phyloP scores from a whole-genome alignment of 2,888 invertebrate species.

The Aquatica leii region DNA sequence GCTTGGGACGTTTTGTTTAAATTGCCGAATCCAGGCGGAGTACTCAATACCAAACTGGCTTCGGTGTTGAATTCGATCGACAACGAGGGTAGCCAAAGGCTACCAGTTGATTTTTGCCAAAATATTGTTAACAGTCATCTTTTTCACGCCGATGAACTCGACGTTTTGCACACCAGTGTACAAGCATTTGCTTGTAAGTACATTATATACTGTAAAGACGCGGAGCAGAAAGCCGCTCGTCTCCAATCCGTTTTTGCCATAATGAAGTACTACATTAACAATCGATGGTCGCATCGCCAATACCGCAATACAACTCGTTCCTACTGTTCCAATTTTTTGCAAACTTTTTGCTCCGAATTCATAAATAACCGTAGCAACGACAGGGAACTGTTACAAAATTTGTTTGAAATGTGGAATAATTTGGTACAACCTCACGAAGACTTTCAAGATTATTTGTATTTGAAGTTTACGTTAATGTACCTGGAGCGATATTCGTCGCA shows the following conservation, averaged over 20 bases:
- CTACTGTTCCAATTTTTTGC: constrained; percentile 9
- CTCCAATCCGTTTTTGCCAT: not conserved
- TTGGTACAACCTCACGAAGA: constrained; percentile 9
- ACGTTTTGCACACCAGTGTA: constrained; percentile 1
- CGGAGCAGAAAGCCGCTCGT: not conserved
- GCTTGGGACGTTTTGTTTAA: constrained; percentile 12
- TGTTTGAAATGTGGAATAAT: constrained; percentile 15
- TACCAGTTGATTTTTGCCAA: constrained; percentile 10
- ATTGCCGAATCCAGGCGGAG: not conserved
- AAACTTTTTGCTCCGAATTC: constrained; percentile 18
- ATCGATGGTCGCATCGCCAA: not conserved
- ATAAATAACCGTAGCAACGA: not conserved
- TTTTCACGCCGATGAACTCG: not conserved
- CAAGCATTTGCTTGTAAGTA: constrained; percentile 18
- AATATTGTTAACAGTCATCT: constrained; percentile 14
- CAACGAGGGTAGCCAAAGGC: not conserved
- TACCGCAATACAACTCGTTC: not conserved
- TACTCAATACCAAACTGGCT: not conserved
- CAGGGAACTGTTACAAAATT: constrained; percentile 2
- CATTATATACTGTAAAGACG: constrained; percentile 14
- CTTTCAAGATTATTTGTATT: constrained; percentile 17
- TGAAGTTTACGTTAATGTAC: constrained; percentile 18
- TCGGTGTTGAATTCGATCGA: not conserved
- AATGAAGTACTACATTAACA: constrained; percentile 4
- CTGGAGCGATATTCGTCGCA: not conserved